A percentile compares a stretch with the other conserved stretches of the same genome.
phyloP scores from a whole-genome alignment of 2,797 vertebrate species.

The Euphonia xanthogaster region DNA sequence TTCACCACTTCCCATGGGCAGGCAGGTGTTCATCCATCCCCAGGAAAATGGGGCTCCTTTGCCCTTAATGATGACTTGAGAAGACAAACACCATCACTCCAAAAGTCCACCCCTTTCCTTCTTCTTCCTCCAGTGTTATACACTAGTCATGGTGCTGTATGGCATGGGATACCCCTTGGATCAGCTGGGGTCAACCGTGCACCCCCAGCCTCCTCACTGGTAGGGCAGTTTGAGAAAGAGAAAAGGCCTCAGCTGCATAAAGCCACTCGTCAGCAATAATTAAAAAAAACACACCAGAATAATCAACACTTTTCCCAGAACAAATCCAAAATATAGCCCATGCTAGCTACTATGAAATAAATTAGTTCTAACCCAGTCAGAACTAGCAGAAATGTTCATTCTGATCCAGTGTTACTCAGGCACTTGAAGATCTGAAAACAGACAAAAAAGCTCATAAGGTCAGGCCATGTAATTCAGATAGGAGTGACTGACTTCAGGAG shows the following conservation, averaged over 20 bases:
- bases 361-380: not conserved
- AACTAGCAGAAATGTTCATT: not conserved
- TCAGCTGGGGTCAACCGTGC: not conserved
- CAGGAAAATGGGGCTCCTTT: not conserved
- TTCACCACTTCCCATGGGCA: not conserved
- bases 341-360: not conserved
- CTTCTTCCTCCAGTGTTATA: not conserved
- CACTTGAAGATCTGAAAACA: not conserved
- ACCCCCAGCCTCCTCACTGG: not conserved
- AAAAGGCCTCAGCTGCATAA: not conserved
- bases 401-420: not conserved
- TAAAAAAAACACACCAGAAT: not conserved
- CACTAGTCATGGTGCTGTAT: rapidly evolving
- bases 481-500: not conserved
- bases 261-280: not conserved
- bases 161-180: not conserved
- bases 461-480: not conserved
- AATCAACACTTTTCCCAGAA: not conserved
- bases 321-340: not conserved
- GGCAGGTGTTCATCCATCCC: not conserved
- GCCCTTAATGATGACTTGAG: not conserved
- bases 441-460: rapidly evolving
- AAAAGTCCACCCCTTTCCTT: not conserved
- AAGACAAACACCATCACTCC: not conserved
- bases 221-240: not conserved